These are phyloP conservation scores for Arge pagana DNA, from an alignment of 2,888 invertebrate species.

Conservation along the genomic window DNA sequence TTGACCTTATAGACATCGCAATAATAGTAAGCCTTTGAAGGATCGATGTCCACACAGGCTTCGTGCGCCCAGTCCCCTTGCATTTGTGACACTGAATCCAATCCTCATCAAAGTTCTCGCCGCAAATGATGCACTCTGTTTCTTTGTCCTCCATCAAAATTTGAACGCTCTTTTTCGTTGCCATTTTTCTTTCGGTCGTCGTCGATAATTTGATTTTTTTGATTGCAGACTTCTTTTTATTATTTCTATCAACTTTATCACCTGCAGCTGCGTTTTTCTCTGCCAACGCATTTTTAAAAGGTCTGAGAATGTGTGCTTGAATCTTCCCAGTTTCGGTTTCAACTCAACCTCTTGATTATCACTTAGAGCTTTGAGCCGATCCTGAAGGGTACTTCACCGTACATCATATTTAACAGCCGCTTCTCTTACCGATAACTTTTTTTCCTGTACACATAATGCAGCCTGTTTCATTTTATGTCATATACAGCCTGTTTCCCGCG, in stretches of 20 bases:
- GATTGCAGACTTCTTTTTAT: too few species aligned
- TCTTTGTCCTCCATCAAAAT: too few species aligned
- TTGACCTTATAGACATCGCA: background rate
- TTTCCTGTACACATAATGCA: background rate
- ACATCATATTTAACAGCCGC: background rate
- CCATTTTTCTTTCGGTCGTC: background rate
- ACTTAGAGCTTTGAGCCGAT: background rate
- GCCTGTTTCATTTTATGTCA: constrained; percentile 7
- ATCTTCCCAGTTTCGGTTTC: too few species aligned
- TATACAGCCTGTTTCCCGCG: background rate
- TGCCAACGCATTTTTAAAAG: background rate
- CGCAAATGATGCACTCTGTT: constrained; percentile 4
- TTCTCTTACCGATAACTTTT: constrained; percentile 1
- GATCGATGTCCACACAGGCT: constrained; percentile 1
- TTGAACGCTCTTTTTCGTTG: background rate
- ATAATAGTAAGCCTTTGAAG: background rate
- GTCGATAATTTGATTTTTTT: background rate
- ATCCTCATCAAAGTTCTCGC: constrained; percentile 4
- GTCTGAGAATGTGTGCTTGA: too few species aligned
- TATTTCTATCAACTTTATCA: too few species aligned
- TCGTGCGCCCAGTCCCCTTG: constrained; percentile 6
- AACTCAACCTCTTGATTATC: background rate
- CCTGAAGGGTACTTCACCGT: constrained; percentile 1
- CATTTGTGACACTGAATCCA: constrained; percentile 7
- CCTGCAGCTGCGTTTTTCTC: constrained; percentile 3